phyloP scores from a whole-genome alignment of 1,140 invertebrate species.

The Cryptotermes secundus region DNA sequence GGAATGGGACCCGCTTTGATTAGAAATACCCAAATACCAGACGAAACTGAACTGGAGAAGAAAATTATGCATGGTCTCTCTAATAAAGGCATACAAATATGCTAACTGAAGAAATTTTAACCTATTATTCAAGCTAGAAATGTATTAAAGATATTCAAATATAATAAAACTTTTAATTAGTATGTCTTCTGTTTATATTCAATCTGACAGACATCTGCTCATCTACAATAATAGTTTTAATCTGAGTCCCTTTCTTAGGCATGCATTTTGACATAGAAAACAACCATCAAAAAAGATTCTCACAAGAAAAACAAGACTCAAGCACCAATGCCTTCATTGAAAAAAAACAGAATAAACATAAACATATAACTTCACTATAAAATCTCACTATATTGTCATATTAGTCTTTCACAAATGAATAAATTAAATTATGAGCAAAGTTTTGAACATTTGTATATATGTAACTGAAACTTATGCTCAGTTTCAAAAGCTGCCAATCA shows the following conservation, averaged over 20 bases:
- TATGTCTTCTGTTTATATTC: too few relatives aligned
- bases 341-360: too few relatives aligned
- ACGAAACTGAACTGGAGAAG: too few relatives aligned
- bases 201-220: not conserved
- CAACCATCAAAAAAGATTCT: not conserved
- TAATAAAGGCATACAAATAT: too few relatives aligned
- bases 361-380: not conserved
- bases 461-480: not conserved
- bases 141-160: too few relatives aligned
- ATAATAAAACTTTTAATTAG: too few relatives aligned
- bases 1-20: too few relatives aligned
- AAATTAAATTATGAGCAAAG: not conserved
- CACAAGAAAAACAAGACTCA: not conserved
- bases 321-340: not conserved
- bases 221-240: not conserved
- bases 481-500: not conserved
- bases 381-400: conserved; percentile 15
- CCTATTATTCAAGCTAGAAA: too few relatives aligned
- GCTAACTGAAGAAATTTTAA: too few relatives aligned
- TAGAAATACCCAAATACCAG: too few relatives aligned
- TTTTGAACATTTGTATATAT: not conserved
- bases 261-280: conserved; percentile 6
- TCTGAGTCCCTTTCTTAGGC: conserved; percentile 5
- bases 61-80: too few relatives aligned
- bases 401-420: conserved; percentile 1